These are phyloP conservation scores for Ryuthela nishihirai DNA, from an alignment of 2,888 invertebrate species.

Conservation along the genomic window DNA sequence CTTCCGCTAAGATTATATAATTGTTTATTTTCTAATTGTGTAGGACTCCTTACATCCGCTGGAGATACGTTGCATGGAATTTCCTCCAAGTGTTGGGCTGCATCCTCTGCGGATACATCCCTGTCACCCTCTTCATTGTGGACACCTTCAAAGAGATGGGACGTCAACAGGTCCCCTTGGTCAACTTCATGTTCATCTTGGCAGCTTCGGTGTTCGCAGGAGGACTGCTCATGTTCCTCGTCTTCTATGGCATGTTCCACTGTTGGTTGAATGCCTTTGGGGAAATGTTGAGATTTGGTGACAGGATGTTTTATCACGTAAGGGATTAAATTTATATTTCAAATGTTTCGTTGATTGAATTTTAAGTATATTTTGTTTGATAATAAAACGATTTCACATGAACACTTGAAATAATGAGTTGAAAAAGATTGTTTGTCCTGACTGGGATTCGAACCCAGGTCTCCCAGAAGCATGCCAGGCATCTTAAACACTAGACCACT, in stretches of 20 bases:
- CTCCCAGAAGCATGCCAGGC: too few relatives aligned
- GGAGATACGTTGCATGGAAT: slow-evolving; percentile 67
- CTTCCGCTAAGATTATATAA: too few relatives aligned
- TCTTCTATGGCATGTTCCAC: slow-evolving; percentile 84
- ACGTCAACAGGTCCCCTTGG: slow-evolving; percentile 48
- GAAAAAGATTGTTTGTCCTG: too few relatives aligned
- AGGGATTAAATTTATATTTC: slow-evolving; percentile 31
- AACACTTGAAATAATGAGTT: too few relatives aligned
- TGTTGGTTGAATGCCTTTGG: slow-evolving; percentile 88
- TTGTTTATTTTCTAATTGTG: slow-evolving; percentile 43
- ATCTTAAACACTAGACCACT: too few relatives aligned
- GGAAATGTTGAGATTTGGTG: slow-evolving; percentile 80
- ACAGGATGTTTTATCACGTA: slow-evolving; percentile 75
- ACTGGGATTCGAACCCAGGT: too few relatives aligned
- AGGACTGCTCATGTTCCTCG: slow-evolving; percentile 64
- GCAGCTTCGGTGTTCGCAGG: slow-evolving; percentile 73
- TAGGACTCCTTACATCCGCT: slow-evolving; percentile 68
- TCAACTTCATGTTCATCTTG: slow-evolving; percentile 56
- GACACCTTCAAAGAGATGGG: slow-evolving; percentile 66
- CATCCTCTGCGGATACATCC: slow-evolving; percentile 73
- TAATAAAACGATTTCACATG: too few relatives aligned
- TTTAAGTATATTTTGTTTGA: too few relatives aligned
- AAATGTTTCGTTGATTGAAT: neutral
- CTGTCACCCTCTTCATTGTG: slow-evolving; percentile 70
- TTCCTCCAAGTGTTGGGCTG: slow-evolving; percentile 72